A percentile compares a stretch with the other conserved stretches of the same genome.
These are phyloP conservation scores for Eleutherodactylus coqui DNA, from an alignment of 2,797 vertebrate genomes.

Conservation along the genomic window DNA sequence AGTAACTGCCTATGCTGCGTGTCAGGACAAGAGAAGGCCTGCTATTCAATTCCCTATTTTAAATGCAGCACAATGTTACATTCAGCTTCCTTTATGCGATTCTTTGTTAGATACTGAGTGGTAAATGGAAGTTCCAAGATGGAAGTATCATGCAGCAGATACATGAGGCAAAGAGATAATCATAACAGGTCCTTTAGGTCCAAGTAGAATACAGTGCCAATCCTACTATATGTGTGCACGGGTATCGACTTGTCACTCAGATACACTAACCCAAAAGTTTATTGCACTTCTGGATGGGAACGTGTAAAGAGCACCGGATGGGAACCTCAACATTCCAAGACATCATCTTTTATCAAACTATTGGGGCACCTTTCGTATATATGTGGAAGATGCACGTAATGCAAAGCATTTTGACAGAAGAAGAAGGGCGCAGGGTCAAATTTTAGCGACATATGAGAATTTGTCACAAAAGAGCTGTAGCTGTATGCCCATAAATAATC, in stretches of 20 bases:
- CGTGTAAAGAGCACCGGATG: not conserved
- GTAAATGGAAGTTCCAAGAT: slow-evolving; percentile 19
- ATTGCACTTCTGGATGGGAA: not conserved
- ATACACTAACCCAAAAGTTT: not conserved
- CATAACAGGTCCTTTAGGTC: not conserved
- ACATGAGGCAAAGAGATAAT: not conserved
- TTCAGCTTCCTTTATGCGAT: slow-evolving; percentile 6
- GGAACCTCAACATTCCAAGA: not conserved
- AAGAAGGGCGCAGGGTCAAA: not conserved
- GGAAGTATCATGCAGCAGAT: not conserved
- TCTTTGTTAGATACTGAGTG: slow-evolving; percentile 7
- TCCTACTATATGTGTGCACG: not conserved
- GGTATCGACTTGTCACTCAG: not conserved
- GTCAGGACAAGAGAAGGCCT: slow-evolving; percentile 16
- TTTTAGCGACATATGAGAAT: not conserved
- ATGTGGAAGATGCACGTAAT: not conserved
- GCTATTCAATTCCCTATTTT: slow-evolving; percentile 11
- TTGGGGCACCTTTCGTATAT: not conserved
- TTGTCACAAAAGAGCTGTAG: too few species aligned
- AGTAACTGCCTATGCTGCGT: slow-evolving; percentile 15
- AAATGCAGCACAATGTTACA: slow-evolving; percentile 22
- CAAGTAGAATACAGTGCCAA: not conserved
- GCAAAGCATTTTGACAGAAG: too few species aligned
- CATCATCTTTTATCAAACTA: not conserved
- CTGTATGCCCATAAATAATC: not conserved